Evolutionary conservation across 1,140 invertebrate genomes (phyloP), one percentile per base, ranked within the genome.

Genomic region (Maconellicoccus hirsutus): DNA sequence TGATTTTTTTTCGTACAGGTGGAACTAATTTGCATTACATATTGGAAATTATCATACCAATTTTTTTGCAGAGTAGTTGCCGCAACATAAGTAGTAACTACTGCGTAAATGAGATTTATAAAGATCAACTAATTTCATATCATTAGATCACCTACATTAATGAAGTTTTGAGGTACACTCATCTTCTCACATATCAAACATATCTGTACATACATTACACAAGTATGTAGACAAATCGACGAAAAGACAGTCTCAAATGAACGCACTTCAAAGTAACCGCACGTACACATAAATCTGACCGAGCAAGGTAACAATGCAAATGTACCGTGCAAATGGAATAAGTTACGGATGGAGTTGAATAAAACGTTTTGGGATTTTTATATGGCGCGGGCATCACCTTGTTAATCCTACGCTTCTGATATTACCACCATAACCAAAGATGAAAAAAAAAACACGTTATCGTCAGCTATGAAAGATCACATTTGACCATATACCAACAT

Each of bases 281-380:
- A 66, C 25, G 61, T 66, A 66, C 25, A 16, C 21, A 66, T 66
- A 19, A 23, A 66, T 23, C 61, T 66, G 61, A 66, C 61, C 61
- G 25, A 26, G 22, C 61, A 66, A 23, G 61, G 61, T 16, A 25
- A 66, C 61, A 66, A 66, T 66, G 61, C 61, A 66, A 66, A 66
- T 66, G 61, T 66, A 66, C 61, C 61, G 61, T 66, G 61, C 61
- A 66, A 66, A 66, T 66, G 61, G 61, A 66, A 66, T 66, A 66
- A 66, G 61, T 66, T 66, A 66, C 61, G 61, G 19, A 52, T 52
- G 3, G 42, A 52, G 42, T 52, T 52, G 42, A 52, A 52, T 52
- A 52, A 52, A 52, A 52, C 42, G 42, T 52, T 52, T 52, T 16
- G 12, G 12, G 14, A 33, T 3, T 33, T 33, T 33, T 33, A 33